Evolutionary conservation across 2,797 vertebrate species (phyloP), one percentile per base, ranked within the genome.

Genomic region (Scarus forsteni): DNA sequence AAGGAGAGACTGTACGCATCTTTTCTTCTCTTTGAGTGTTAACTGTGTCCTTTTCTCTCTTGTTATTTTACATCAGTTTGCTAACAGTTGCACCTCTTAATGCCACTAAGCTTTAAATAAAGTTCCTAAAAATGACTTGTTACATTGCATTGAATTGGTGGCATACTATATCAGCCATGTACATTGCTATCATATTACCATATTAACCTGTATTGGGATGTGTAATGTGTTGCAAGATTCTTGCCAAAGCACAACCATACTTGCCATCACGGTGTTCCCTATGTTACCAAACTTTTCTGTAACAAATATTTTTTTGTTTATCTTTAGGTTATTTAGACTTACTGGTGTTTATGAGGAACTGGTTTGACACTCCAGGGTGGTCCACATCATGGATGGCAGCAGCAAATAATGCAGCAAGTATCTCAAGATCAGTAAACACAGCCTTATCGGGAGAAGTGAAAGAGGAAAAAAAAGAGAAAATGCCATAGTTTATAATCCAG

Each of bases 261-360:
- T 15, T 40, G 4, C 8, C 9, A 40, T 27, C 27, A 18, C 13
- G 0, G 34, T 12, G 5, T 16, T 5, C 0, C 19, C 40, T 61
- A 15, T 66, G 50, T 34, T 55, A 6, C 7, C 7, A n/a, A 12
- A 27, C 0, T 57, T 49, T 12, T 40, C 27, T 39, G 7, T 18
- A 1, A 50, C n/a, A 16, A 27, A 15, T 7, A 34, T 13, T 6
- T 42, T 48, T 50, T 15, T 60, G 7, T 49, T 15, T 56, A 9
- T 67, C n/a, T 45, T 19, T 36, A 15, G 71, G 38, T 74, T 0
- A 34, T 49, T 57, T 63, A 0, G 10, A 91, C 96, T 96, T 90
- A 98, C 97, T 98, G 75, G 97, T 98, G 85, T 97, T 98, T 88
- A 98, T 98, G 79, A 98, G 95, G 87, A 98, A 98, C 89, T 98